Evolutionary conservation across 2,797 vertebrate species (phyloP), one percentile per base, ranked within the genome.

Genomic region (Picus viridis): DNA sequence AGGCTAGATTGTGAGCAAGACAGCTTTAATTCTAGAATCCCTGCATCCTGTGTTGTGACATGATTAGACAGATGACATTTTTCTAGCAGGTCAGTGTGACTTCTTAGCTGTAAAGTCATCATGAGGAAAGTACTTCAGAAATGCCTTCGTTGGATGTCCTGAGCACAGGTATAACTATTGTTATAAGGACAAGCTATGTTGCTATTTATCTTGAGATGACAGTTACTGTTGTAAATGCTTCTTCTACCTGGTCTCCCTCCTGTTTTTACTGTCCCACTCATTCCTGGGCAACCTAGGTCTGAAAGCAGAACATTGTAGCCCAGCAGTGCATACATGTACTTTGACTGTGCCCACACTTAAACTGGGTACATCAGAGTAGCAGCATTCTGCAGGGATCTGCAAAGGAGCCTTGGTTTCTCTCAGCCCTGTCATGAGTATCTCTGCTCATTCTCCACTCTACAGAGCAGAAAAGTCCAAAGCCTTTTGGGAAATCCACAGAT

Each of bases 381-480:
- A 30, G 53, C 32, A 12, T 18, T 58, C 63, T 78, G 49, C n/a
- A 39, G 30, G 11, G 16, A 45, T 68, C 56, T 64, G 43, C 1
- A 1, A 8, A 68, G 53, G 36, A 86, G 22, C 43, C 24, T 59
- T 23, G 43, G n/a, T 39, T 77, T 69, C 61, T 63, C 69, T 74
- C 1, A 2, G 63, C 36, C 8, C 53, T 74, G 54, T 53, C 23
- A 10, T 0, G 0, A 67, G 10, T 5, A 27, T 32, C 26, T 85
- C 49, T 76, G 34, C 56, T 41, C 20, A 4, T 14, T 19, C 18
- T 70, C 20, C 30, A 11, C 47, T 54, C 56, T 32, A 36, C 3
- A 16, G 47, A 19, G 24, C 51, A 78, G 49, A 80, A 78, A 78
- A 69, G 29, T 17, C 67, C 67, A 43, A 75, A 84, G 59, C 36